Conservation (phyloP, 2,113 vertebrate species). For the Pseudopodoces humilis region DNA sequence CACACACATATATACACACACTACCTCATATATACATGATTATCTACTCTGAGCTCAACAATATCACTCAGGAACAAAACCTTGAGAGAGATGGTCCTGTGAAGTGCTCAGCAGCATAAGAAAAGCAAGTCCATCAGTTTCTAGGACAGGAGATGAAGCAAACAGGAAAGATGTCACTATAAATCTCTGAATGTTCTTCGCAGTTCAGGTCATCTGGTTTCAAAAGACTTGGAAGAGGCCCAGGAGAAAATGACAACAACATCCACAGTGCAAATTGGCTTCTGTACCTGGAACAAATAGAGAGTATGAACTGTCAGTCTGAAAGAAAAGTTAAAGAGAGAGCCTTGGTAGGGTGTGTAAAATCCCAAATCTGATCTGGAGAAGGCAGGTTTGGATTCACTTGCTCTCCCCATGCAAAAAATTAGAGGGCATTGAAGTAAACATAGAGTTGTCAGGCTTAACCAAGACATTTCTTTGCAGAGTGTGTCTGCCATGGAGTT, state of each 20-base stretch:
- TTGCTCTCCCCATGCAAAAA: neutral
- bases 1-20: rapidly evolving
- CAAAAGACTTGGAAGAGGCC: neutral
- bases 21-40: neutral
- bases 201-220: neutral
- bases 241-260: neutral
- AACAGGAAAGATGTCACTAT: neutral
- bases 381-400: neutral
- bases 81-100: neutral
- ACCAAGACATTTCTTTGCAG: neutral
- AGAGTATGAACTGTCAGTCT: neutral
- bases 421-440: neutral
- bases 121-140: neutral
- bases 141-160: neutral
- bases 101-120: neutral
- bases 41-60: neutral
- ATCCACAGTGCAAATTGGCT: neutral
- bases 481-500: rapidly evolving
- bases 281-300: neutral
- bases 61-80: neutral
- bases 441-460: neutral
- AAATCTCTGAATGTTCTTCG: neutral
- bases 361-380: neutral
- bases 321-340: neutral
- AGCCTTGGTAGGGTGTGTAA: neutral